Conservation (phyloP, 1,140 invertebrate genomes). For the Aleiodes sp. region DNA sequence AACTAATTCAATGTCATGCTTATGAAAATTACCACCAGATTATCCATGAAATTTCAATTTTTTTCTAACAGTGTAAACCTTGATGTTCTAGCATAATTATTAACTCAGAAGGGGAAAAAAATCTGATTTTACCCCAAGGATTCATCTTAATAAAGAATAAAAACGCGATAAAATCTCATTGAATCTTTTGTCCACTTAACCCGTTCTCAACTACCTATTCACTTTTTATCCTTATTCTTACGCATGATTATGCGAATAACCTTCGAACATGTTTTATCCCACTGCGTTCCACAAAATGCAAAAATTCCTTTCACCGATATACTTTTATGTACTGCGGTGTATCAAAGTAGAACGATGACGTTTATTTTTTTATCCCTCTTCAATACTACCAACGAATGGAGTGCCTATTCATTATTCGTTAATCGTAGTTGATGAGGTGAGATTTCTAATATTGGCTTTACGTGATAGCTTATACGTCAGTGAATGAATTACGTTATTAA, state of each 20-base stretch:
- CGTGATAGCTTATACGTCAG: too few species aligned
- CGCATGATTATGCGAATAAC: conserved; percentile 24
- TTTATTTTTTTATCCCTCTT: not conserved
- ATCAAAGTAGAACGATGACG: conserved; percentile 28
- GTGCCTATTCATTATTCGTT: not conserved
- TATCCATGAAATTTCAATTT: too few species aligned
- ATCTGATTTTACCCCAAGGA: too few species aligned
- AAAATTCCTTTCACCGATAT: conserved; percentile 32
- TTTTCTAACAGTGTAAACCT: too few species aligned
- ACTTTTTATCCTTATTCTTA: not conserved
- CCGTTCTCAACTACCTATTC: too few species aligned
- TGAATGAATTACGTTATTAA: too few species aligned
- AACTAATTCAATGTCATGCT: too few species aligned
- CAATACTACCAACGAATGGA: not conserved
- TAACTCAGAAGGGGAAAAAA: too few species aligned
- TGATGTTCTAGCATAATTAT: too few species aligned
- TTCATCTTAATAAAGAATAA: not conserved
- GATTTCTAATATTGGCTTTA: too few species aligned
- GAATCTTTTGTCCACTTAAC: not conserved
- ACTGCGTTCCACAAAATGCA: conserved; percentile 29
- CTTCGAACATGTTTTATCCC: conserved; percentile 25
- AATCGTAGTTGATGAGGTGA: too few species aligned
- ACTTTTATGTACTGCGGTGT: not conserved
- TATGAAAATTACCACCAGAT: too few species aligned
- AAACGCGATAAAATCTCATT: not conserved